Base-by-base conservation (phyloP, 53 echinoderm and acorn worm species). In the Luidia sarsii region DNA sequence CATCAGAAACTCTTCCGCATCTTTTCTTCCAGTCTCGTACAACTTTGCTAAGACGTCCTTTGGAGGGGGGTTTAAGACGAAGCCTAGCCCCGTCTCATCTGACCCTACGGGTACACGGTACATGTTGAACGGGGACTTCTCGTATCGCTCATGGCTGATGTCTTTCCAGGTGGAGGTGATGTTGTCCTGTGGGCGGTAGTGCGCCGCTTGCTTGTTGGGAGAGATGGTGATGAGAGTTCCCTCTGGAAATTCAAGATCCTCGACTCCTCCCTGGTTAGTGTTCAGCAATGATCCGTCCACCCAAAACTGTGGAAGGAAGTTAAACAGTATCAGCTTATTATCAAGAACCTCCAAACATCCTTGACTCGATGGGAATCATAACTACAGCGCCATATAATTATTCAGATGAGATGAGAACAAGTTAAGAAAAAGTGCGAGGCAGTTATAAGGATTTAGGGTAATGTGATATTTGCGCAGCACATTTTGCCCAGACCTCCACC, bases 151-250 rank as follows among this genome's bases (percentile, higher is more conserved):
- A 15, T 77, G 52, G 79, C 86, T 86, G 86, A 86, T 67, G 79
- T 86, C 86, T 50, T 77, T 75, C 86, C 86, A 86, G 43, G 66
- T 54, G 53, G 86, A 39, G 8, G 86, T 86, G 41, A 86, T 65
- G 48, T 86, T 86, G 67, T 86, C 86, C 34, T 86, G 86, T 7
- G 86, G 86, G 16, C 77, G 77, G 21, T 43, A 54, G 23, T 86
- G 86, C 20, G 86, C 77, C n/a, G 79, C 74, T 65, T 85, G 71
- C 43, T 86, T 86, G 46, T 86, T 77, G 31, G 86, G 86, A 14
- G 79, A 65, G 30, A 86, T 77, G 28, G 86, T 86, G 32, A 86
- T 86, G 46, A 86, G 79, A 7, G 77, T 75, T 2, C 86, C 86
- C 41, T 64, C 77, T 38, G 86, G 86, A 55, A 86, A 86, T 27